Evolutionary conservation across 2,797 vertebrate species (phyloP).

Genomic region (Fratercula arctica): DNA sequence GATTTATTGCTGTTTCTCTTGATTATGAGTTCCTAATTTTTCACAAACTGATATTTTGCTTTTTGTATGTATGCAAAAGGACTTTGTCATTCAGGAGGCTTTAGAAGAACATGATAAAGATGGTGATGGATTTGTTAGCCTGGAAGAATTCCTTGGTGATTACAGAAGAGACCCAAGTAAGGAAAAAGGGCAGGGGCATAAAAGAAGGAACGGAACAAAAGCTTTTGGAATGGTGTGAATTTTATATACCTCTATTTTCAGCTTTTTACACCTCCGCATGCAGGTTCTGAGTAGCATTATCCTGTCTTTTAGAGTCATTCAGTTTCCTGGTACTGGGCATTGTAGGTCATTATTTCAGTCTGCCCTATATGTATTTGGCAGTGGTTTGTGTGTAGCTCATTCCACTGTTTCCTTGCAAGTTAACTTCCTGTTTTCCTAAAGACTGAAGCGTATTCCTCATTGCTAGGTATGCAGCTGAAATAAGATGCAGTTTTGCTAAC

Average conservation of each 20-base stretch:
- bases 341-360: background rate
- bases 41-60: background rate
- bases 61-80: slow-evolving; percentile 66
- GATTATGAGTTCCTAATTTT: background rate
- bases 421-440: background rate
- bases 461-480: background rate
- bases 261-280: background rate
- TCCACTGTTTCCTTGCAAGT: background rate
- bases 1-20: background rate
- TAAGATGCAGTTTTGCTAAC: background rate
- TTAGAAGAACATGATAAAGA: slow-evolving; percentile 91
- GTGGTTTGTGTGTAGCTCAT: background rate
- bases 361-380: background rate
- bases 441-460: background rate
- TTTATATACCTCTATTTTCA: background rate
- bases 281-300: background rate
- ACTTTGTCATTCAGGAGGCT: slow-evolving; percentile 93
- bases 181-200: background rate
- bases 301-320: background rate
- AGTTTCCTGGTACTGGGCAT: background rate
- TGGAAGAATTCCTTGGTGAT: slow-evolving; percentile 94
- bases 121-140: slow-evolving; percentile 89
- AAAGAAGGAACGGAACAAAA: background rate
- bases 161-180: slow-evolving; percentile 87
- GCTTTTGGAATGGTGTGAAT: background rate